Evolutionary conservation across 2,113 vertebrate species (phyloP).

Genomic region (Tretioscincus oriximinensis): DNA sequence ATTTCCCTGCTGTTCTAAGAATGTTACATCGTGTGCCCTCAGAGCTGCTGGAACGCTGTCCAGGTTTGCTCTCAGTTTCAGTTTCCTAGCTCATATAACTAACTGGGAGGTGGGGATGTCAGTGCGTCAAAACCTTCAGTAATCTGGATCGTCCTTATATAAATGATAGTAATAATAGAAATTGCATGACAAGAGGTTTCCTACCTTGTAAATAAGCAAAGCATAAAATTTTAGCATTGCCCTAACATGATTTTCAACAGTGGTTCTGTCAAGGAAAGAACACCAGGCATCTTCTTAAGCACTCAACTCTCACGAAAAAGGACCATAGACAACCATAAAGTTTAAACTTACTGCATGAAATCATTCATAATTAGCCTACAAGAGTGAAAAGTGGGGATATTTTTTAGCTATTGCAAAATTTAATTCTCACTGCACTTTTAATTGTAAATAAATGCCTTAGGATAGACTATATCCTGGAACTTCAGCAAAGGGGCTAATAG

Average conservation of each 20-base stretch:
- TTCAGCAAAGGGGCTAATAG: too few species aligned
- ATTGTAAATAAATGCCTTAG: not conserved
- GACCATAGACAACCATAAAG: not conserved
- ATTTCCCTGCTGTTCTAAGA: constrained; percentile 38
- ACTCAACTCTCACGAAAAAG: not conserved
- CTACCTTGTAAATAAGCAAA: not conserved
- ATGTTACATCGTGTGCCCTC: constrained; percentile 61
- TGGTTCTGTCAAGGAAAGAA: not conserved
- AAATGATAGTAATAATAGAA: constrained; percentile 39
- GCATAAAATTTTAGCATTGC: not conserved
- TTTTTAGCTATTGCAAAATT: not conserved
- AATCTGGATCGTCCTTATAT: constrained; percentile 47
- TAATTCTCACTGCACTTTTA: not conserved
- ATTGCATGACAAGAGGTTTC: not conserved
- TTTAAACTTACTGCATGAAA: not conserved
- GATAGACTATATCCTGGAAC: not conserved
- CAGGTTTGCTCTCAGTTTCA: constrained; percentile 36
- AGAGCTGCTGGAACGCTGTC: constrained; percentile 30
- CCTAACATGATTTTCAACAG: not conserved
- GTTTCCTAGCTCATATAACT: constrained; percentile 58
- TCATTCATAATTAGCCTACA: not conserved
- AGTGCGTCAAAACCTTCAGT: not conserved
- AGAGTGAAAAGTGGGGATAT: not conserved
- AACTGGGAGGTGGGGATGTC: constrained; percentile 25
- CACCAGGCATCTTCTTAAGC: not conserved